Evolutionary conservation across 2,888 invertebrate genomes (phyloP), one percentile per base, ranked within the genome.

Genomic region (Busseola fusca): DNA sequence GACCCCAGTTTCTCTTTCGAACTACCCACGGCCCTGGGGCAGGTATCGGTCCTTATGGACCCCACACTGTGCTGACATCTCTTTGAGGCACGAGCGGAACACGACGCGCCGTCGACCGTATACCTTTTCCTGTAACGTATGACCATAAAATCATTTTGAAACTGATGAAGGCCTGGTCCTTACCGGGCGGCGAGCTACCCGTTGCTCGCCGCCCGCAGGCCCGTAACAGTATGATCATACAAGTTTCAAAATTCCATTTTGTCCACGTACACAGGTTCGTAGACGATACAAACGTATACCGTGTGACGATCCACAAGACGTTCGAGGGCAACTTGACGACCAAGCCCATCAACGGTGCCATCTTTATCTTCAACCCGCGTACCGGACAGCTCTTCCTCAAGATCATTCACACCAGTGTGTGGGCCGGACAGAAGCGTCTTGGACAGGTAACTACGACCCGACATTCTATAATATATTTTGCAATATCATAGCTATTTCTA

Each of bases 361-460:
- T 99, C 93, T 99, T 99, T 94, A 99, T 99, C 86, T 99, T 99
- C 96, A 99, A 99, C 96, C 99, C 99, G 12, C 97, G 99, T 77
- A 99, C 99, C 0, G 99, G 99, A 27, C 99, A 99, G 92, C 96
- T 99, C 64, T 99, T 99, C 96, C 96, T 99, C 84, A 99, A 99
- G 96, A 99, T 99, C 89, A 99, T 99, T 93, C 99, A 99, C 94
- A 99, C 99, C 0, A 99, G 99, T 9, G 99, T 99, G 62, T 99
- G 99, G 99, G 99, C 99, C 0, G 99, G 99, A 56, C 99, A 99
- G 95, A 99, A 99, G 94, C 99, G 99, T 98, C 96, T 99, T 12
- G 99, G 99, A 88, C 99, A 99, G 96, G 97, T 97, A 87, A 65
- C 34, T 1, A 25, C 4, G 12, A 27, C n/a, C n/a, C n/a, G 10